Evolutionary conservation across 2,888 invertebrate species (phyloP), one percentile per base, ranked within the genome.

Genomic region (Orthosia incerta): DNA sequence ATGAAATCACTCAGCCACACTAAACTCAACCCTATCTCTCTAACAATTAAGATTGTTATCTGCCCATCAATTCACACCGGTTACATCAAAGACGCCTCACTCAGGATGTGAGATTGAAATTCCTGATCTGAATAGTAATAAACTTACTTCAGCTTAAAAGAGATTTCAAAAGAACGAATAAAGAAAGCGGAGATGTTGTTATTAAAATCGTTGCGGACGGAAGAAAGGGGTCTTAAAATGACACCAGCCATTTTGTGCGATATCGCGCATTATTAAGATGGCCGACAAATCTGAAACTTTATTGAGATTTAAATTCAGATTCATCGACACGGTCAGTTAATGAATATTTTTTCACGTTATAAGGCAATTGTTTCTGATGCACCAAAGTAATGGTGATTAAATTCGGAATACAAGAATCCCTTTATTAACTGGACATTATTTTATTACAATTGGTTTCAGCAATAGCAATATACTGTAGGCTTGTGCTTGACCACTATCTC

Each of bases 111-210:
- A 94, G 93, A 95, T 95, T 94, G 95, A 94, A 95, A 95, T 94
- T 94, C 95, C 95, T 94, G 95, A 95, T 95, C 95, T 91, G 95
- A 95, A 95, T 95, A 95, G 95, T 91, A 96, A 95, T 95, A 95
- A 96, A 95, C 92, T 94, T 93, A 92, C 92, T 91, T 90, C 90
- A 92, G 91, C 90, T 94, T 94, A 92, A 87, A 87, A 94, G 93
- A 92, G 90, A 93, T 94, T 93, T 94, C 94, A 94, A 95, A 95
- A 94, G 93, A 94, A 94, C 91, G 93, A 92, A 94, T 94, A 94
- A 94, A 94, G 93, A 93, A 92, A 91, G 88, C 90, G 88, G 91
- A 93, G 91, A 94, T 92, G 94, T 90, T 92, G 88, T 94, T 94
- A 93, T 94, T 94, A 93, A 94, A 94, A 93, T 92, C 88, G 85